Base-by-base conservation (phyloP, 2,888 invertebrate genomes). In the Pachymerium ferrugineum region DNA sequence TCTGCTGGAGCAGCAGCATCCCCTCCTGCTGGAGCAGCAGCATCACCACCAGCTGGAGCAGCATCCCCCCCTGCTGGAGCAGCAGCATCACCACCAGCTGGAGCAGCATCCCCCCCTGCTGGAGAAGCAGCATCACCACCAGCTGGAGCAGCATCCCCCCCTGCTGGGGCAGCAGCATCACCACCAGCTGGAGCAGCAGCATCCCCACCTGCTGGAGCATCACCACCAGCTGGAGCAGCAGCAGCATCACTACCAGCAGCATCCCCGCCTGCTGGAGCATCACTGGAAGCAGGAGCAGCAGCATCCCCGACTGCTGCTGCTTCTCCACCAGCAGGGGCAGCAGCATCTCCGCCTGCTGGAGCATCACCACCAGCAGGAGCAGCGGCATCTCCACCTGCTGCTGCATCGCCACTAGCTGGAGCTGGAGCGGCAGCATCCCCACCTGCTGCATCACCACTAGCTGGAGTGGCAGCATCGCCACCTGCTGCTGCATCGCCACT, bases 121-220 rank as follows among this genome's bases (percentile, higher is more conserved):
- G 31, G 14, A 35, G 74, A 14, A n/a, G n/a, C n/a, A 10, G 47
- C 14, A 28, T 28, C 25, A 8, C 31, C 70, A 62, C 72, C 38
- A 54, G 75, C 38, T 6, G 74, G 22, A 30, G 74, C 1, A n/a
- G 71, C 29, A n/a, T n/a, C n/a, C n/a, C n/a, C n/a, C n/a, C n/a
- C n/a, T 73, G 72, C 68, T 69, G 77, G 30, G 28, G 71, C 54
- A n/a, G n/a, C n/a, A n/a, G n/a, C n/a, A n/a, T n/a, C n/a, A n/a
- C n/a, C n/a, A 22, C 28, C 35, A 3, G 72, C 28, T 19, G 68
- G 29, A 54, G 72, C 54, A 31, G 74, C 68, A n/a, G 70, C 73
- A 30, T 74, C 25, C 22, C 33, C 42, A 47, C 47, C 74, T 28
- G 72, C 74, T 30, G 75, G 72, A 70, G n/a, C n/a, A n/a, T 73